phyloP scores from a whole-genome alignment of 2,888 invertebrate genomes.

The Eilema sororculum region DNA sequence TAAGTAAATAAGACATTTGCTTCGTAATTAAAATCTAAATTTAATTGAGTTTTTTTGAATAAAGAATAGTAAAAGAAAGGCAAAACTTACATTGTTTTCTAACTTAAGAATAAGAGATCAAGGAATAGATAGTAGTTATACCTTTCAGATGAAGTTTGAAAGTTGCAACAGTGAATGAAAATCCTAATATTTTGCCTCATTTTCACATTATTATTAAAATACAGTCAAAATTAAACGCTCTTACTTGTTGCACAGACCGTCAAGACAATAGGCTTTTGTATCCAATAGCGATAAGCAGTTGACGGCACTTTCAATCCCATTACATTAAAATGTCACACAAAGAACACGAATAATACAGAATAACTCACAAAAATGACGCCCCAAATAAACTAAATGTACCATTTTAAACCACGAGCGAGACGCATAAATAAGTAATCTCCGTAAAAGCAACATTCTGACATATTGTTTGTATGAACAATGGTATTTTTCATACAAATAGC shows the following conservation, averaged over 20 bases:
- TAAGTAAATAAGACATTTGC: too few species aligned
- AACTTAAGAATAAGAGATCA: too few species aligned
- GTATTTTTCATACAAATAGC: slow-evolving; percentile 67
- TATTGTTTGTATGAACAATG: slow-evolving; percentile 75
- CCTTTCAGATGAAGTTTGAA: too few species aligned
- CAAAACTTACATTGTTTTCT: too few species aligned
- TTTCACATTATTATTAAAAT: too few species aligned
- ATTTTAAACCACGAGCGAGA: slow-evolving; percentile 29
- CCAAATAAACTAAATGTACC: slow-evolving; percentile 31
- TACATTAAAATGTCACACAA: not conserved
- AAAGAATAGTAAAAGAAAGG: not conserved
- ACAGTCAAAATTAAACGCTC: not conserved
- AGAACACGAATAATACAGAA: slow-evolving; percentile 10
- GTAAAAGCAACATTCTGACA: slow-evolving; percentile 73
- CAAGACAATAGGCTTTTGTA: not conserved
- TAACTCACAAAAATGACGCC: slow-evolving; percentile 13
- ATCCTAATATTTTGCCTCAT: too few species aligned
- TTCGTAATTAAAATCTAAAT: too few species aligned
- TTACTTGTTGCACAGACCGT: not conserved
- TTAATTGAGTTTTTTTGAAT: too few species aligned
- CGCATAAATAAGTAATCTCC: slow-evolving; percentile 63
- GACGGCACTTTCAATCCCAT: slow-evolving; percentile 2
- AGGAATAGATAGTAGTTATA: too few species aligned
- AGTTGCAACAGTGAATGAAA: too few species aligned
- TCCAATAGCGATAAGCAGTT: not conserved